Conservation (phyloP, 1,140 invertebrate species). For the Brachionus koreanus region DNA sequence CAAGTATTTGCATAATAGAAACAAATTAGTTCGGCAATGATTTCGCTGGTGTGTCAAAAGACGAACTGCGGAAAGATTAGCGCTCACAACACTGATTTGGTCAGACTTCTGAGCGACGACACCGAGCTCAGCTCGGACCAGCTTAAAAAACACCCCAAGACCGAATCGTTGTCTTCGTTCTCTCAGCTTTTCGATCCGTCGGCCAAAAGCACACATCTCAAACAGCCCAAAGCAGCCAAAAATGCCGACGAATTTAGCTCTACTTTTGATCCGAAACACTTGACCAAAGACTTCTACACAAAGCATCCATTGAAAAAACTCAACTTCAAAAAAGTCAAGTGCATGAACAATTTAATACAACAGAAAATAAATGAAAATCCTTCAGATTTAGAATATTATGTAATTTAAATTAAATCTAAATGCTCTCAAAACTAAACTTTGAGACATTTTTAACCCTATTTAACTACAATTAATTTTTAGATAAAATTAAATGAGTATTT, state of each 20-base stretch:
- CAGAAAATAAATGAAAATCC: slow-evolving; percentile 31
- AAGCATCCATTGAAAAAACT: slow-evolving; percentile 34
- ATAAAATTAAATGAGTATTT: not conserved
- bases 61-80: not conserved
- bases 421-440: not conserved
- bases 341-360: slow-evolving; percentile 24
- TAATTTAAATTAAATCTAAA: not conserved
- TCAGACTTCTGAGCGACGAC: not conserved
- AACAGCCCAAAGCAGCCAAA: not conserved
- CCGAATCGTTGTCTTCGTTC: not conserved
- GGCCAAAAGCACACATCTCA: not conserved
- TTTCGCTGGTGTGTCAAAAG: slow-evolving; percentile 19
- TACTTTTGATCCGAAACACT: not conserved
- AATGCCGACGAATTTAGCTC: not conserved
- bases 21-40: slow-evolving; percentile 7
- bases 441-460: not conserved
- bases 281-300: not conserved
- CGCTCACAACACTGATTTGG: not conserved
- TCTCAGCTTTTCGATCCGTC: not conserved
- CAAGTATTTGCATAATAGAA: not conserved
- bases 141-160: not conserved
- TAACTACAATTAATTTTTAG: not conserved
- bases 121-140: not conserved
- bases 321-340: slow-evolving; percentile 19
- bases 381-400: slow-evolving; percentile 22